Base-by-base conservation (phyloP, 2,113 vertebrate genomes). In the Heterotis niloticus region DNA sequence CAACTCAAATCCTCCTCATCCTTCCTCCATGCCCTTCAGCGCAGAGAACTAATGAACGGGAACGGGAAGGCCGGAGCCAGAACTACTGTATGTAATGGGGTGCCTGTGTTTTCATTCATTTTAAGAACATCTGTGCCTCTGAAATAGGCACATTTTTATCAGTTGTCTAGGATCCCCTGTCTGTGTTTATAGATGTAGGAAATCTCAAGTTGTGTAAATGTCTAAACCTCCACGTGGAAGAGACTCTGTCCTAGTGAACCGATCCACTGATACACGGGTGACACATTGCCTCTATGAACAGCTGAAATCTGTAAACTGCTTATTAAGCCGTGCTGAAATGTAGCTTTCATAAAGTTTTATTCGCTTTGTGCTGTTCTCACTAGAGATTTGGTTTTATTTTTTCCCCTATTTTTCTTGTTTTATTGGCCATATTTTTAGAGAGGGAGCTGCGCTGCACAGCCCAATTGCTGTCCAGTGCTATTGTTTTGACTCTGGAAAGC, bases 301-400 rank as follows among this genome's bases (percentile, higher is more conserved):
- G 57, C 57, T 59, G 57, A 11, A 74, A 14, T 28, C 71, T 59
- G 57, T 74, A 74, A 74, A 74, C 71, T 12, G 24, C 71, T 74
- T 54, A 57, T 74, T 74, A 57, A 26, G 54, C 24, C 23, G 4
- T 12, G 4, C 71, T 74, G 71, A 57, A 74, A 57, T 57, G 52
- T n/a, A 74, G 51, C 24, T n/a, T 56, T 13, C 52, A 51, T 73
- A 73, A 73, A 73, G 24, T 73, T 73, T 73, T 73, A 73, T 57
- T 73, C 56, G 9, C 71, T 73, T 54, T 59, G 71, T 28, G 16
- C 23, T 16, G 24, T n/a, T 54, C 29, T n/a, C 44, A 71, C 10
- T 24, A 23, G 20, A 57, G n/a, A 4, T 59, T 59, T 56, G 11
- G 23, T 23, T 28, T 51, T 74, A 11, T 13, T 73, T 57, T 56